Evolutionary conservation across 2,888 invertebrate species (phyloP), one percentile per base, ranked within the genome.

Genomic region (Ceriagrion tenellum): DNA sequence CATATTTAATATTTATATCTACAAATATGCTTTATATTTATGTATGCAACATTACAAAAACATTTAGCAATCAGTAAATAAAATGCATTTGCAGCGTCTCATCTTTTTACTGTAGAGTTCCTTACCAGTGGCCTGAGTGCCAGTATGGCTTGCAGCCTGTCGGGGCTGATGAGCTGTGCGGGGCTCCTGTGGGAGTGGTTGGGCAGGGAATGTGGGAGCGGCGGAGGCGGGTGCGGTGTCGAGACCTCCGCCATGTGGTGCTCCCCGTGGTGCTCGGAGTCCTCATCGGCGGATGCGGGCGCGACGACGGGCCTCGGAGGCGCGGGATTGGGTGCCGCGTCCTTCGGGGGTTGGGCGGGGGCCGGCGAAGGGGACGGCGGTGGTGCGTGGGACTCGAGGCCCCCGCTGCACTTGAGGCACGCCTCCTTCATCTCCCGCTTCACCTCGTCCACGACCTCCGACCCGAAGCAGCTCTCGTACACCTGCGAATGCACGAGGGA

Each of bases 391-490:
- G 95, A 26, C 74, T 69, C 91, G 55, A 90, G 63, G 90, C 90
- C 91, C n/a, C 69, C 74, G 81, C 95, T 56, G 96, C 98, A 98
- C 97, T 98, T 98, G 88, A 97, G 97, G 96, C 98, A 98, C 0
- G 98, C 98, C 35, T 97, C 97, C 96, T 98, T 98, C 97, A 98
- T 97, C 97, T 98, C 98, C 96, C 97, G 97, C 81, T 98, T 97
- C 90, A 98, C 98, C 97, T 98, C 98, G 96, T 98, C 98, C 8
- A 98, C 97, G 0, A 98, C 98, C 96, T 98, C 98, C 1, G 97
- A 97, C 0, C 98, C 98, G 96, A 98, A 98, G 96, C 98, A 98
- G 96, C 98, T 98, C 97, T 98, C 98, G 96, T 98, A 98, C 96
- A 98, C 98, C 98, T 98, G 96, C 81, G 96, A 59, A 59, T 2